Evolutionary conservation across 2,113 vertebrate species (phyloP).

Genomic region (Hemicordylus capensis): DNA sequence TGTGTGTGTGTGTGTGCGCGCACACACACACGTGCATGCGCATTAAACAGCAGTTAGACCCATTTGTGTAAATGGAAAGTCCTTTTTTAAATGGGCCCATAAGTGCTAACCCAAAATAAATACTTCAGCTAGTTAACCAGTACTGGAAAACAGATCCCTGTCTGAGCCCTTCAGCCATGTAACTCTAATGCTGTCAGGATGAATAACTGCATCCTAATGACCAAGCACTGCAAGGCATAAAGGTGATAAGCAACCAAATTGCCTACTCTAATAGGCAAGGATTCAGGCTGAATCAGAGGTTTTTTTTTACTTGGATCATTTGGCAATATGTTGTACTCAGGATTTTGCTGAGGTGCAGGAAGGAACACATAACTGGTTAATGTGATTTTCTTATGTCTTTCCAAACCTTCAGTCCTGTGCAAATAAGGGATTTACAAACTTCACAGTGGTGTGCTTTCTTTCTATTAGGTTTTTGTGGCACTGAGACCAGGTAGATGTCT

Average conservation of each 20-base stretch:
- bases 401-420: background rate
- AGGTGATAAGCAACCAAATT: conserved; percentile 8
- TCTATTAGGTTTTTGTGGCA: background rate
- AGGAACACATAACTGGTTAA: background rate
- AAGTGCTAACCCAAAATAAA: conserved; percentile 35
- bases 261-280: background rate
- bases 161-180: conserved; percentile 31
- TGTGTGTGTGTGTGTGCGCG: conserved; percentile 47
- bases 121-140: conserved; percentile 6
- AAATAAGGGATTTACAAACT: background rate
- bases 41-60: conserved; percentile 60
- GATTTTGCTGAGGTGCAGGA: background rate
- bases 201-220: conserved; percentile 41
- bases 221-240: conserved; percentile 19
- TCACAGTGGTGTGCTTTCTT: background rate
- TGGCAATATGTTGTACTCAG: background rate
- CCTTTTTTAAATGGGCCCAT: conserved; percentile 29
- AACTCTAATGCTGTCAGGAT: conserved; percentile 27
- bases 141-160: conserved; percentile 12
- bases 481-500: background rate
- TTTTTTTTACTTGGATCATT: background rate
- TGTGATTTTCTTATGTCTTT: background rate
- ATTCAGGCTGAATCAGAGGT: conserved; percentile 24
- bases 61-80: conserved; percentile 46
- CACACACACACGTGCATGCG: no score